phyloP scores from a whole-genome alignment of 2,888 invertebrate genomes.

The Andrena hattorfiana region DNA sequence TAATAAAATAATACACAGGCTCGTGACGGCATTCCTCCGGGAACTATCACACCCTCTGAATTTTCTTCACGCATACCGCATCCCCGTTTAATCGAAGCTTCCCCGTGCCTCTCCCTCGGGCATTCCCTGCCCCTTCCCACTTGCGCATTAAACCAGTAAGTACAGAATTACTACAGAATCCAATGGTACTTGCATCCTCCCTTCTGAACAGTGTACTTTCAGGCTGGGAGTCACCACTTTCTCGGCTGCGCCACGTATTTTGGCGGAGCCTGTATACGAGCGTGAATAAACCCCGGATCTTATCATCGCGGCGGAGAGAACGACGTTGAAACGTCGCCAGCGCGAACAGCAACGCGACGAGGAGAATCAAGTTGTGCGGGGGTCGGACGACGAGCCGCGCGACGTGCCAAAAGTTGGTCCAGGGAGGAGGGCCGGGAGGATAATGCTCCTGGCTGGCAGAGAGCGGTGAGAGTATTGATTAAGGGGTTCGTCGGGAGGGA shows the following conservation, averaged over 20 bases:
- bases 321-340: neutral
- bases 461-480: slow-evolving; percentile 80
- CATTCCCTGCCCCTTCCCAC: neutral
- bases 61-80: slow-evolving; percentile 26
- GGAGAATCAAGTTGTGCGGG: neutral
- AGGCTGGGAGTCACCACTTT: too few species aligned
- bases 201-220: too few species aligned
- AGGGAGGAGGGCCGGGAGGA: slow-evolving; percentile 57
- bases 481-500: slow-evolving; percentile 77
- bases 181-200: neutral
- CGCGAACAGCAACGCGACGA: neutral
- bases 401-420: slow-evolving; percentile 61
- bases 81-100: slow-evolving; percentile 41
- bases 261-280: too few species aligned
- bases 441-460: slow-evolving; percentile 66
- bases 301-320: too few species aligned
- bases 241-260: too few species aligned
- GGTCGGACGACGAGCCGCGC: neutral
- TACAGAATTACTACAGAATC: neutral
- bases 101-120: slow-evolving; percentile 4
- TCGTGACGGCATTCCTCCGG: slow-evolving; percentile 34
- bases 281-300: too few species aligned
- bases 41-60: slow-evolving; percentile 39
- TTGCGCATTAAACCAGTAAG: slow-evolving; percentile 1
- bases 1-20: slow-evolving; percentile 44